Conservation (phyloP, 2,888 invertebrate genomes). For the Blera fallax region DNA sequence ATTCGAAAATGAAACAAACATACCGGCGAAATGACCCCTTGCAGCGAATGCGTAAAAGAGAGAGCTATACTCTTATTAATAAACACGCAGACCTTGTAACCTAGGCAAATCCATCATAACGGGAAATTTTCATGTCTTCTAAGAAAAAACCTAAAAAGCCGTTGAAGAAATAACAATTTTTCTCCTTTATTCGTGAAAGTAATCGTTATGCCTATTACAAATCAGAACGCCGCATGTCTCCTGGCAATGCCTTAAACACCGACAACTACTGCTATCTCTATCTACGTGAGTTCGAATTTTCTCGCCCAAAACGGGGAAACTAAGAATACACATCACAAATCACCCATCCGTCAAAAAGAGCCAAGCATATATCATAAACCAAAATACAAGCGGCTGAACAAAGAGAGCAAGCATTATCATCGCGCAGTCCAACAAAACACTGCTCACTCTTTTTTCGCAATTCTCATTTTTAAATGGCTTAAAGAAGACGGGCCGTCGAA, state of each 20-base stretch:
- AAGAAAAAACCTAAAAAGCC: no score
- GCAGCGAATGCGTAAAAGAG: neutral
- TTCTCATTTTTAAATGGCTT: conserved; percentile 73
- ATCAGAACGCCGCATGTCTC: neutral
- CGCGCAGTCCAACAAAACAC: conserved; percentile 33
- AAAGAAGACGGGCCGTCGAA: conserved; percentile 73
- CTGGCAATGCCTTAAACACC: conserved; percentile 27
- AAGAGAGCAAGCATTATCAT: conserved; percentile 18
- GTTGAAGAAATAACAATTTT: no score
- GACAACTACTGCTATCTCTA: neutral
- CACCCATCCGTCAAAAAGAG: neutral
- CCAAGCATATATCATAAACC: neutral
- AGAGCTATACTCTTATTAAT: neutral
- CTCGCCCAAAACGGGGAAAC: conserved; percentile 36
- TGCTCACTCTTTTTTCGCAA: conserved; percentile 71
- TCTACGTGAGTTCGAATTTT: conserved; percentile 33
- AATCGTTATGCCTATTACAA: no score
- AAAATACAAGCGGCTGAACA: conserved; percentile 24
- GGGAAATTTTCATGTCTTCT: no score
- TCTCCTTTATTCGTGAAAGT: neutral
- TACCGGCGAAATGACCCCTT: conserved; percentile 48
- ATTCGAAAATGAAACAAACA: conserved; percentile 63
- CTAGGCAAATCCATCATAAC: no score
- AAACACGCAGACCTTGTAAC: neutral
- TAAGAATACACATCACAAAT: conserved; percentile 20